phyloP scores from a whole-genome alignment of 2,113 vertebrate genomes.

The Ahaetulla prasina region DNA sequence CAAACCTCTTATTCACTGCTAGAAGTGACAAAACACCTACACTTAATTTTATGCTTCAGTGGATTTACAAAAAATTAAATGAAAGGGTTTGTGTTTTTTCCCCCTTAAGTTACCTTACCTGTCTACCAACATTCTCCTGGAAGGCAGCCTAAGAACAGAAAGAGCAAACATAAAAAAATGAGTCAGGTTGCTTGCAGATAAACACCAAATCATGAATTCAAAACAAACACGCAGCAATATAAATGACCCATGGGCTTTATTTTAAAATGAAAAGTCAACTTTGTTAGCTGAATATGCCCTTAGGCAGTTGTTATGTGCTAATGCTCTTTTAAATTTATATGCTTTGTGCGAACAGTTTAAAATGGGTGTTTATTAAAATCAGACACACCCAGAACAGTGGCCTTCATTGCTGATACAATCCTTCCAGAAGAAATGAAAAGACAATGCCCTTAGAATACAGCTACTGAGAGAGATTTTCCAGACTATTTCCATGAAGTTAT shows the following conservation, averaged over 20 bases:
- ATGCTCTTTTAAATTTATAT: constrained; percentile 36
- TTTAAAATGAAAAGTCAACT: constrained; percentile 61
- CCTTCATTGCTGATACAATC: constrained; percentile 16
- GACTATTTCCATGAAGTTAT: neutral
- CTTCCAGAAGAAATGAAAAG: constrained; percentile 29
- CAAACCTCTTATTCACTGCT: constrained; percentile 23
- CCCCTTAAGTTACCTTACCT: constrained; percentile 75
- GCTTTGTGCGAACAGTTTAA: constrained; percentile 36
- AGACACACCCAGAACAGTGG: constrained; percentile 26
- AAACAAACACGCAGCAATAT: constrained; percentile 59
- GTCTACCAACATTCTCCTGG: constrained; percentile 99
- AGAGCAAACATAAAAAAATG: constrained; percentile 69
- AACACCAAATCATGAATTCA: constrained; percentile 63
- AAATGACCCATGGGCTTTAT: constrained; percentile 71
- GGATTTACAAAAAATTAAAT: constrained; percentile 47
- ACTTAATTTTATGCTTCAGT: constrained; percentile 26
- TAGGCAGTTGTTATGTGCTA: constrained; percentile 6
- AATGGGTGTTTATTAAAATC: constrained; percentile 44
- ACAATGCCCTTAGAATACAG: constrained; percentile 2
- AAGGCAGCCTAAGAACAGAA: constrained; percentile 86
- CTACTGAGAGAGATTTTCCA: neutral
- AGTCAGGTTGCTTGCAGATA: constrained; percentile 65
- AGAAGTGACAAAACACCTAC: constrained; percentile 8
- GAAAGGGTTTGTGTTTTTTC: constrained; percentile 48
- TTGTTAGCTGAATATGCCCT: constrained; percentile 56